Percentiles rank a stretch among this genome's conserved stretches.
phyloP scores from a whole-genome alignment of 2,113 vertebrate species.

The Lampris incognitus region DNA sequence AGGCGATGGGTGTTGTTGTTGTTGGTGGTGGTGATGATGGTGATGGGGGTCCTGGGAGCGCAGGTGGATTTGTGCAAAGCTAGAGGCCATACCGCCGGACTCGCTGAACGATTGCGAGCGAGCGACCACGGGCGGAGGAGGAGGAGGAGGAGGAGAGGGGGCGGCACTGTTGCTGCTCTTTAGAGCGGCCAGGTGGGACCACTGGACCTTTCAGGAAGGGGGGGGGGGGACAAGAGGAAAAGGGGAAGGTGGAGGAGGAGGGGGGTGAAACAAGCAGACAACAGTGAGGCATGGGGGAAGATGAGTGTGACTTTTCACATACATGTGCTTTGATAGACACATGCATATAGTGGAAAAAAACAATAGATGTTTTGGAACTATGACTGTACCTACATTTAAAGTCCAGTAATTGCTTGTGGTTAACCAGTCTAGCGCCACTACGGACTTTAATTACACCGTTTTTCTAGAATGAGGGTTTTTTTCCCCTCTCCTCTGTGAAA shows the following conservation, averaged over 20 bases:
- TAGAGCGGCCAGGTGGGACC: slow-evolving; percentile 98
- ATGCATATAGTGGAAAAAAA: slow-evolving; percentile 50
- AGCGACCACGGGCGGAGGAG: slow-evolving; percentile 88
- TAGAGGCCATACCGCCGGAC: slow-evolving; percentile 85
- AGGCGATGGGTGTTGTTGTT: slow-evolving; percentile 76
- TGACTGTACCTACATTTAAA: no score
- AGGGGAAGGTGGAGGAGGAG: slow-evolving; percentile 67
- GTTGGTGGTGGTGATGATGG: slow-evolving; percentile 61
- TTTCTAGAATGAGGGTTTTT: no score
- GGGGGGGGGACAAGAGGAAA: slow-evolving; percentile 86
- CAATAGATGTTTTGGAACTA: neutral
- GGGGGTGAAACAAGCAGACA: slow-evolving; percentile 71
- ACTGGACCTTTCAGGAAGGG: slow-evolving; percentile 91
- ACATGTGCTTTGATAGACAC: slow-evolving; percentile 34
- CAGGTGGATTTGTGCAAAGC: slow-evolving; percentile 96
- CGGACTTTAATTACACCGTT: no score
- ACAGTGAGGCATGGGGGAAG: slow-evolving; percentile 75
- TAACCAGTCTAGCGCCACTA: no score
- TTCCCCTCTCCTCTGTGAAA: no score
- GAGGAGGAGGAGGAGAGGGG: slow-evolving; percentile 70
- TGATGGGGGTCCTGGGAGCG: slow-evolving; percentile 93
- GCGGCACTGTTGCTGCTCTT: slow-evolving; percentile 89
- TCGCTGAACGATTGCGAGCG: slow-evolving; percentile 98
- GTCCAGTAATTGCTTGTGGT: no score
- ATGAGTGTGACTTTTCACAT: slow-evolving; percentile 59